Base-by-base conservation (phyloP, 1,140 invertebrate genomes). In the Condylostylus longicornis region DNA sequence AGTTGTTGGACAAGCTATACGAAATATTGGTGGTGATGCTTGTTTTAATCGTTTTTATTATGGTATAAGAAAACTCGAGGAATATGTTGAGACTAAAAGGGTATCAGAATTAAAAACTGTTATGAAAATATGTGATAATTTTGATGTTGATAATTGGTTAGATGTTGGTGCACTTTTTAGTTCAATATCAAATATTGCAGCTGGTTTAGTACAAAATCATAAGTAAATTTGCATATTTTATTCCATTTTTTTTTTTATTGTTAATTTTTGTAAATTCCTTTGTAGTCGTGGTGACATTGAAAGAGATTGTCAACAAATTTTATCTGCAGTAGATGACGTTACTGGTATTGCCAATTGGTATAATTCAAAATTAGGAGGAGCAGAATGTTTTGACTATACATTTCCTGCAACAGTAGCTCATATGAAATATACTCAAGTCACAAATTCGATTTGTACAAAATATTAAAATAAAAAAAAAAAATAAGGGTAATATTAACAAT, bases 31-130 rank as follows among this genome's bases (percentile, higher is more conserved):
- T 2, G 66, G 66, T 10, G 42, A 61, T 6, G 47, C 59, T 25
- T 70, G 68, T 29, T 59, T 67, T 32, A 45, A 54, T 0, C 59
- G 54, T 1, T 68, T 71, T 33, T 47, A 60, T 41, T 58, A 66
- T 49, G 66, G 54, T 47, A 56, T 67, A 42, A 36, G 64, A 48
- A 37, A 66, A 54, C 33, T 66, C 58, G 42, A 62, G 54, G 23
- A 62, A 46, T 38, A 64, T 50, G 38, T 64, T 51, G 21, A 41
- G 0, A 33, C 37, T 12, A 44, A 43, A n/a, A 56, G 62, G 4
- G 40, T 53, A 0, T 37, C 33, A 23, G 43, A 56, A 35, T 37
- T 53, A 41, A 44, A 63, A 50, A 48, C 36, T 29, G 18, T 53
- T 41, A 40, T 68, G 44, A 48, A 64, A 51, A 51, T 67, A 37